Evolutionary conservation across 1,140 invertebrate genomes (phyloP).

Genomic region (Panulirus ornatus): DNA sequence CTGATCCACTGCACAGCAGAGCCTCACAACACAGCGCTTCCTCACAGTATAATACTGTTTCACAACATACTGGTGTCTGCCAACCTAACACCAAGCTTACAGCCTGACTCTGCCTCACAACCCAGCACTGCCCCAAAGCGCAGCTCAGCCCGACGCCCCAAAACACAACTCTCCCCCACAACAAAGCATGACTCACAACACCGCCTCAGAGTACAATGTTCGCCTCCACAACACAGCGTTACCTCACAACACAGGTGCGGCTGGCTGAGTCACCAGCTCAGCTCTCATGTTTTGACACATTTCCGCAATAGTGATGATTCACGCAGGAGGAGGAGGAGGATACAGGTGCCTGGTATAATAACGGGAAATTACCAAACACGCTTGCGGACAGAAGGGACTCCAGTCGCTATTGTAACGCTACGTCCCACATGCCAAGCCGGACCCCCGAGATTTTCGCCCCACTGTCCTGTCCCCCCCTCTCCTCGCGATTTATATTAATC

Average conservation of each 20-base stretch:
- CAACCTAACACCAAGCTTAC: neutral
- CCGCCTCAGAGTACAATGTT: neutral
- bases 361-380: conserved; percentile 39
- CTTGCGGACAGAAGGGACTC: neutral
- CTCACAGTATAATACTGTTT: too few relatives aligned
- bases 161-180: neutral
- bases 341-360: conserved; percentile 40
- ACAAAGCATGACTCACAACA: neutral
- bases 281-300: neutral
- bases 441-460: conserved; percentile 8
- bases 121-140: neutral
- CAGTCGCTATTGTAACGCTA: too few relatives aligned
- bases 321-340: neutral
- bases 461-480: neutral
- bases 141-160: too few relatives aligned
- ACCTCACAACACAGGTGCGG: neutral
- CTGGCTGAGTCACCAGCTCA: neutral
- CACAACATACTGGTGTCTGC: too few relatives aligned
- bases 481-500: too few relatives aligned
- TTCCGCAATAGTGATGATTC: neutral
- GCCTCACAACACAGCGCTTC: too few relatives aligned
- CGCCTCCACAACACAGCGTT: neutral
- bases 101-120: neutral
- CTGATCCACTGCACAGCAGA: neutral
- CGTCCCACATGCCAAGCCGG: neutral